Base-by-base conservation (phyloP, 37 sponge, comb jelly and placozoan species). In the Tethya wilhelma region DNA sequence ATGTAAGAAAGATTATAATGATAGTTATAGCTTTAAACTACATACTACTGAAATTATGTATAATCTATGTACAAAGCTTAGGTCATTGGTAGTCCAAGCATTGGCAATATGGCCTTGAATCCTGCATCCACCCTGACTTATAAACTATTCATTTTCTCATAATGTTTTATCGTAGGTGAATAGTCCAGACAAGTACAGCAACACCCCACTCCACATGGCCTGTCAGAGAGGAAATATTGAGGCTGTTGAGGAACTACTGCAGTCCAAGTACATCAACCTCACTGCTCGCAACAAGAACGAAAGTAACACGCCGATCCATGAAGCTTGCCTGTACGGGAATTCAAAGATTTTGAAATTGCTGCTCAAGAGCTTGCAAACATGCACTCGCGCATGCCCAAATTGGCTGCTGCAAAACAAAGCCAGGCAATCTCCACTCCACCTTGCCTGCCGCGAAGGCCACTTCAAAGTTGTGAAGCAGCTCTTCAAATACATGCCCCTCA, bases 121-220 rank as follows among this genome's bases (percentile, higher is more conserved):
- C n/a, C n/a, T n/a, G n/a, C n/a, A n/a, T n/a, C n/a, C n/a, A n/a
- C n/a, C n/a, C n/a, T n/a, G n/a, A n/a, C n/a, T n/a, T n/a, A n/a
- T n/a, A n/a, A n/a, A n/a, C n/a, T n/a, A n/a, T n/a, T n/a, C n/a
- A n/a, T n/a, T n/a, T n/a, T n/a, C n/a, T n/a, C 53, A 49, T 49
- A 49, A 49, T 49, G 9, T 19, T 49, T 49, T 9, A 19, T 69
- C 2, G 6, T 59, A 75, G 75, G 75, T 75, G 75, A 75, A 75
- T 33, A 3, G 2, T 22, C 34, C 0, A 59, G 40, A 66, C 59
- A 25, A 64, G n/a, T 80, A 88, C n/a, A 93, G 96, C 1, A 44
- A 85, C 45, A 85, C 93, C 2, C 84, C 96, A 19, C 92, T 95
- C 43, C 92, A 91, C 85, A 67, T 85, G 25, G 96, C 96, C 22